Evolutionary conservation across 2,888 invertebrate genomes (phyloP).

Genomic region (Kryphioiulus occultus): DNA sequence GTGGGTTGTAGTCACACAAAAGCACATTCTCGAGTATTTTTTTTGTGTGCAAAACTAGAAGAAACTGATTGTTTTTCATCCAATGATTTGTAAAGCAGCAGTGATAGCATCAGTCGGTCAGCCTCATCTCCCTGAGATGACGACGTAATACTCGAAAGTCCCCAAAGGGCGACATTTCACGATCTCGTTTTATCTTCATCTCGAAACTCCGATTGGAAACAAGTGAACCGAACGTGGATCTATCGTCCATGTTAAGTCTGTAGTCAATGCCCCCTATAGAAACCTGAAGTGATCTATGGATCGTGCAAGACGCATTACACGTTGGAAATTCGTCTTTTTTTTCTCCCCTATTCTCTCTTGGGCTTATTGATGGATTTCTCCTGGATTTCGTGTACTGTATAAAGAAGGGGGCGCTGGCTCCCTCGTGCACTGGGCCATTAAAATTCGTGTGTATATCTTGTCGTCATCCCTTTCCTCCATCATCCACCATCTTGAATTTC

Average conservation of each 20-base stretch:
- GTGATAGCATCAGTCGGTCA: too few relatives aligned
- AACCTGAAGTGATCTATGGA: conserved; percentile 13
- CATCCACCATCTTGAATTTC: conserved; percentile 15
- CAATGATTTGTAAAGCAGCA: too few relatives aligned
- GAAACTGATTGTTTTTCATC: too few relatives aligned
- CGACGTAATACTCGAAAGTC: too few relatives aligned
- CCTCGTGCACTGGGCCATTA: neutral
- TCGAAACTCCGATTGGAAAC: neutral
- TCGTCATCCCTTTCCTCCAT: neutral
- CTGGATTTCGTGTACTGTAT: conserved; percentile 1
- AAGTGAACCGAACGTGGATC: neutral
- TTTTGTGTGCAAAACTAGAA: too few relatives aligned
- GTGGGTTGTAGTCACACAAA: too few relatives aligned
- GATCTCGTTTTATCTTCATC: too few relatives aligned
- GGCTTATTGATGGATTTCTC: conserved; percentile 23
- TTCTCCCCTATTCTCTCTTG: conserved; percentile 2
- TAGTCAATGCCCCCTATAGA: neutral
- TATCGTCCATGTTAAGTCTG: neutral
- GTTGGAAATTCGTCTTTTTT: neutral
- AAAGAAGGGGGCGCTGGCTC: neutral
- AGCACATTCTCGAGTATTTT: too few relatives aligned
- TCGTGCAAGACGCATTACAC: neutral
- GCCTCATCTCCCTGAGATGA: too few relatives aligned
- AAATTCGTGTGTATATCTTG: neutral
- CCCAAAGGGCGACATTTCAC: too few relatives aligned